Base-by-base conservation (phyloP, 2,888 invertebrate genomes). In the Sialis lutaria region DNA sequence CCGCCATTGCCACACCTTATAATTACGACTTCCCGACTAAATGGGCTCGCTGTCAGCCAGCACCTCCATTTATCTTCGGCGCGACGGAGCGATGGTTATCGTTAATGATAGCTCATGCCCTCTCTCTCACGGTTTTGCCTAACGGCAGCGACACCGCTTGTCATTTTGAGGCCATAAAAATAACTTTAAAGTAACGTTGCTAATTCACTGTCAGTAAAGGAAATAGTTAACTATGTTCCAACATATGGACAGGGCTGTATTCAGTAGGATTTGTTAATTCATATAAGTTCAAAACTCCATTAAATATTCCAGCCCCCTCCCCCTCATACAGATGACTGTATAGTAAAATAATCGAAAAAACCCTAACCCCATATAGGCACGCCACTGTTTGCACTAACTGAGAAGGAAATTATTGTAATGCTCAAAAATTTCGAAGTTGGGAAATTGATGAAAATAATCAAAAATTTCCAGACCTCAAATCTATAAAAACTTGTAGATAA, bases 21-120 rank as follows among this genome's bases (percentile, higher is more conserved):
- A 67, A 67, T 67, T 67, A 67, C 65, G 62, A 64, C 66, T 67
- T 65, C 59, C 65, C 65, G 63, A 64, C 65, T 64, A 65, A 64
- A 65, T 64, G 64, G 64, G 61, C 60, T 62, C 55, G 64, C 64
- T 64, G 64, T 64, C 64, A 64, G 64, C 62, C 65, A 60, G 64
- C 65, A 65, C 65, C 64, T 64, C 61, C 67, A 66, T 66, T 67
- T 66, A 66, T 67, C 67, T 67, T 65, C 45, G 44, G 43, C 32
- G 12, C 34, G 58, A 58, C 58, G 58, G 56, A 58, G 58, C 57
- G 63, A 63, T 63, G 59, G 58, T 63, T 63, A 63, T 63, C 63
- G 60, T 60, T 61, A 62, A 62, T 61, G 61, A 62, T 61, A 60
- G 57, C 58, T 56, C 54, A 53, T 13, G 47, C 50, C 50, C 51